phyloP scores from a whole-genome alignment of 2,888 invertebrate genomes.

The Polymixis lichenea region DNA sequence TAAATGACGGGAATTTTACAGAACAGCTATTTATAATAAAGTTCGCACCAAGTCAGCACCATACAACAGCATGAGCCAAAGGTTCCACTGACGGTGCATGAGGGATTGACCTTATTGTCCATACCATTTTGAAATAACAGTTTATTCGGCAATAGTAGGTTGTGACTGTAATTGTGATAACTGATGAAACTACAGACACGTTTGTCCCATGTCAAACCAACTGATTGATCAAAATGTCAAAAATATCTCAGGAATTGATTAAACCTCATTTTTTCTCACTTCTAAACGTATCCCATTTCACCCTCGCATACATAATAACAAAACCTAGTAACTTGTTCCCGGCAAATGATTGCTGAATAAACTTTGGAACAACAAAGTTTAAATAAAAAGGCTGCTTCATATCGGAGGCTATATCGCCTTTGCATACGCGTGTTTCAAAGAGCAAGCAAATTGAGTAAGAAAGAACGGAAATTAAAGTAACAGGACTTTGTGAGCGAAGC shows the following conservation, averaged over 20 bases:
- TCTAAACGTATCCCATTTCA: conserved; percentile 5
- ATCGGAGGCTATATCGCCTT: conserved; percentile 68
- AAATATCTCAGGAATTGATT: conserved; percentile 9
- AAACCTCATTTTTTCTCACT: conserved; percentile 5
- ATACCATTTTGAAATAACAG: background rate
- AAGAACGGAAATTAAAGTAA: conserved; percentile 85
- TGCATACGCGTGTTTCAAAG: conserved; percentile 75
- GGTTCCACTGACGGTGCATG: background rate
- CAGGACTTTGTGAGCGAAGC: conserved; percentile 53
- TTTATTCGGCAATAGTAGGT: background rate
- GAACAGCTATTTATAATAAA: background rate
- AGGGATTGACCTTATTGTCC: background rate
- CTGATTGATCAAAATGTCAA: background rate
- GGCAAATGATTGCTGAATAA: conserved; percentile 54
- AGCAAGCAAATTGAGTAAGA: conserved; percentile 76
- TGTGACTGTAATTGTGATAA: background rate
- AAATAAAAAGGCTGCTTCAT: conserved; percentile 67
- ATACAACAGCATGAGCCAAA: background rate
- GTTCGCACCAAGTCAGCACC: background rate
- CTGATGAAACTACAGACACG: background rate
- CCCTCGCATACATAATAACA: conserved; percentile 18
- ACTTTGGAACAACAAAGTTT: conserved; percentile 54
- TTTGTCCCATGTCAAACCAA: background rate
- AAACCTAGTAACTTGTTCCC: conserved; percentile 35
- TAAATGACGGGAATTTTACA: background rate